Percentiles rank a stretch among this genome's conserved stretches.
Conservation (phyloP, 2,888 invertebrate species). For the Rhingia rostrata region DNA sequence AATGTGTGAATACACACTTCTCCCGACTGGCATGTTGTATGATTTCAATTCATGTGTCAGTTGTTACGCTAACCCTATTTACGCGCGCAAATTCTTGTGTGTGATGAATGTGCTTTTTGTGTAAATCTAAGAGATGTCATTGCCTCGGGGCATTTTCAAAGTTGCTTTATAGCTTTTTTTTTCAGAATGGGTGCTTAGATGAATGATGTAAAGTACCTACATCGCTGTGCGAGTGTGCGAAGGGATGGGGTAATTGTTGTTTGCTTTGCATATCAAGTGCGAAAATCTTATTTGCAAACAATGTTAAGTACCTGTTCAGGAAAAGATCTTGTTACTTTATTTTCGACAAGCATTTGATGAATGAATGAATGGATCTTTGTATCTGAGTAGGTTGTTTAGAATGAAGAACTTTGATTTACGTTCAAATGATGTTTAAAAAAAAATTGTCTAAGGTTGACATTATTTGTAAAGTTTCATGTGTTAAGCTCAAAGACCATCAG, state of each 20-base stretch:
- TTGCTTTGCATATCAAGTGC: slow-evolving; percentile 60
- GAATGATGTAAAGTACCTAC: not conserved
- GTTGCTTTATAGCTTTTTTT: not conserved
- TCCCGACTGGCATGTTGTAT: slow-evolving; percentile 15
- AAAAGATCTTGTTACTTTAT: slow-evolving; percentile 17
- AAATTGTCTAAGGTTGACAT: no score
- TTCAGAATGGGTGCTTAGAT: not conserved
- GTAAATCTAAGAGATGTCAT: slow-evolving; percentile 52
- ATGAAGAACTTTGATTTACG: not conserved
- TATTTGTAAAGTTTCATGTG: no score
- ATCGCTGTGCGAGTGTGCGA: not conserved
- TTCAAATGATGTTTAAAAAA: no score
- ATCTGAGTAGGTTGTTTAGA: slow-evolving; percentile 35
- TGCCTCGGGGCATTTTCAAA: slow-evolving; percentile 48
- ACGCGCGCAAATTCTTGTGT: slow-evolving; percentile 21
- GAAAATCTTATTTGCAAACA: slow-evolving; percentile 61
- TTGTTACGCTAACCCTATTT: slow-evolving; percentile 40
- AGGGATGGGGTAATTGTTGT: slow-evolving; percentile 59
- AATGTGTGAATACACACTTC: not conserved
- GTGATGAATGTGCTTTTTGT: slow-evolving; percentile 60
- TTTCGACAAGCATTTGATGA: slow-evolving; percentile 27
- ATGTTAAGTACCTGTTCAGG: slow-evolving; percentile 21
- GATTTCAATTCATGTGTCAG: slow-evolving; percentile 56
- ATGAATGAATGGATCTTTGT: slow-evolving; percentile 15
- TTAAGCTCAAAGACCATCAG: no score